Percentiles rank a stretch among this genome's conserved stretches.
Conservation (phyloP, 2,797 vertebrate genomes). For the Pangasius larnaudii region DNA sequence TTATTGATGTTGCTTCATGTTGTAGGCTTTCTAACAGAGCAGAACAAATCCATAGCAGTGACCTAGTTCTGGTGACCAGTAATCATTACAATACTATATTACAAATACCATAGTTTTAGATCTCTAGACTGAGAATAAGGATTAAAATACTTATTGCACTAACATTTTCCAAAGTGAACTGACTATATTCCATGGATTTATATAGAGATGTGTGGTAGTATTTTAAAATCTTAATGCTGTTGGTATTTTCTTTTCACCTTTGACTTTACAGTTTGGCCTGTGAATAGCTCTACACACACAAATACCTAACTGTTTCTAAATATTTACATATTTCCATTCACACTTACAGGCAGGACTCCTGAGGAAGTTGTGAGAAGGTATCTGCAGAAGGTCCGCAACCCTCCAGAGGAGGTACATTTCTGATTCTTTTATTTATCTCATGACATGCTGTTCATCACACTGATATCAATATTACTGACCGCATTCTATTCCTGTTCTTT, state of each 20-base stretch:
- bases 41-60: neutral
- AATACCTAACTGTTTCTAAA: neutral
- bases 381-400: constrained; percentile 92
- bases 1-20: neutral
- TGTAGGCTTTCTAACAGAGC: neutral
- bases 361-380: constrained; percentile 96
- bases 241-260: neutral
- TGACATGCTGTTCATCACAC: neutral
- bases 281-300: neutral
- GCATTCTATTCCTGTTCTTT: neutral
- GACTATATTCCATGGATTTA: neutral
- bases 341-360: constrained; percentile 85
- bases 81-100: neutral
- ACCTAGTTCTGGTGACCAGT: neutral
- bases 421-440: neutral
- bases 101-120: neutral
- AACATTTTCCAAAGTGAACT: neutral
- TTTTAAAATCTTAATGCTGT: neutral
- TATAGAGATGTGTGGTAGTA: neutral
- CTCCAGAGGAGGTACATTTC: constrained; percentile 85
- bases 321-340: neutral
- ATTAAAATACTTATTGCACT: neutral
- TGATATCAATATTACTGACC: neutral
- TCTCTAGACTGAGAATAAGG: neutral
- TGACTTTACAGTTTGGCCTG: neutral